Percentiles rank a stretch among this genome's conserved stretches.
Evolutionary conservation across 2,797 vertebrate species (phyloP).

Genomic region (Anabacerthia variegaticeps): DNA sequence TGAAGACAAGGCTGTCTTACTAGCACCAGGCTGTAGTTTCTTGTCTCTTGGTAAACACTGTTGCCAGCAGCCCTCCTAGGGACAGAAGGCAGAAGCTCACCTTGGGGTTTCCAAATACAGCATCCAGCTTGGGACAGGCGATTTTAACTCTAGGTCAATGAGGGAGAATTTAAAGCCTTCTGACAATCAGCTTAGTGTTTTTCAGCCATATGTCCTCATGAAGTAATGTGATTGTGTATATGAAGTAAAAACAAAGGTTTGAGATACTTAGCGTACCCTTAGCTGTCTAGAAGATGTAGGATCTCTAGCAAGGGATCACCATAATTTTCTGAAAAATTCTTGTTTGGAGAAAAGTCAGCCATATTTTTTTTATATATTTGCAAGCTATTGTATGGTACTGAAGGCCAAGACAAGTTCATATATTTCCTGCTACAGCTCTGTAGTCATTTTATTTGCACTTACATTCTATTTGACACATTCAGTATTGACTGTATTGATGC

Average conservation of each 20-base stretch:
- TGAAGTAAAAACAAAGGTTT: not conserved
- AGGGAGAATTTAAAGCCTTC: conserved; percentile 5
- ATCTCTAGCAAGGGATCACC: not conserved
- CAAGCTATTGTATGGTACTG: not conserved
- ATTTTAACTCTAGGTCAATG: not conserved
- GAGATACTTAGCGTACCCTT: not conserved
- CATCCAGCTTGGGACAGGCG: not conserved
- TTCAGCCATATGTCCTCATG: not conserved
- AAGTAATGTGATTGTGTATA: not conserved
- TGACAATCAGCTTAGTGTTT: conserved; percentile 10
- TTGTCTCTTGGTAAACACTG: not conserved
- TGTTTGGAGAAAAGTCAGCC: not conserved
- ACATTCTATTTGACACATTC: not conserved
- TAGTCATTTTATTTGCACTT: not conserved
- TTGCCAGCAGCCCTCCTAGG: not conserved
- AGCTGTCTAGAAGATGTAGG: not conserved
- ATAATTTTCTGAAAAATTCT: not conserved
- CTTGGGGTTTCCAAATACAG: not conserved
- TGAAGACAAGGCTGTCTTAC: not conserved
- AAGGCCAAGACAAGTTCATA: not conserved
- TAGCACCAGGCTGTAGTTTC: not conserved
- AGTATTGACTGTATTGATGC: not conserved
- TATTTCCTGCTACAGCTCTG: not conserved
- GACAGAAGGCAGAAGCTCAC: not conserved
- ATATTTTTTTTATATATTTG: not conserved